phyloP scores from a whole-genome alignment of 2,113 vertebrate genomes.

The Elanoides forficatus region DNA sequence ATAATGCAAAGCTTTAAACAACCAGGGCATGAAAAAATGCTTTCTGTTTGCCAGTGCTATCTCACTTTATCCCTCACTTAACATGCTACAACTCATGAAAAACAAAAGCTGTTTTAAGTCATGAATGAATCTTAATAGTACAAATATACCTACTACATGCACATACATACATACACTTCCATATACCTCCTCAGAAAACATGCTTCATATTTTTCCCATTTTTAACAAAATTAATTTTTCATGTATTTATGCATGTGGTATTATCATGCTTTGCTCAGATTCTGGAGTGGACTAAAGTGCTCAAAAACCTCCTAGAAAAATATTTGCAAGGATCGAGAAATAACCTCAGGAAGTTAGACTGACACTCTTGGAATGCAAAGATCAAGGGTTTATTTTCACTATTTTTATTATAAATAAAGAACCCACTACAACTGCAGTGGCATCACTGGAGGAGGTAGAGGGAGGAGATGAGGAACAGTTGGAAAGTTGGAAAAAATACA shows the following conservation, averaged over 20 bases:
- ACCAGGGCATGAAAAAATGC: neutral
- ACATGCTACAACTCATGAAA: neutral
- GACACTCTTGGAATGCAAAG: conserved; percentile 41
- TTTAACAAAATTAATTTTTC: neutral
- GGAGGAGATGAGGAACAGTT: conserved; percentile 9
- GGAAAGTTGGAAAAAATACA: conserved; percentile 2
- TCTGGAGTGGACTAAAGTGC: neutral
- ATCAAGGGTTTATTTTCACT: conserved; percentile 53
- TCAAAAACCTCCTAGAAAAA: conserved; percentile 43
- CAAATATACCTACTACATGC: neutral
- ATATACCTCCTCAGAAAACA: neutral
- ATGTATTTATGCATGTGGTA: neutral
- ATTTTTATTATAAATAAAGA: conserved; percentile 43
- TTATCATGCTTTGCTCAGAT: neutral
- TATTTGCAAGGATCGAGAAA: conserved; percentile 23
- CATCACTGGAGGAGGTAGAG: neutral
- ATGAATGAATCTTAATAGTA: neutral
- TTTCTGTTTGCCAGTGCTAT: neutral
- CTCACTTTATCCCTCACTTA: neutral
- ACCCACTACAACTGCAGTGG: conserved; percentile 11
- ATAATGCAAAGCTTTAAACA: conserved; percentile 5
- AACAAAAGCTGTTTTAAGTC: neutral
- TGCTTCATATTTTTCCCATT: neutral
- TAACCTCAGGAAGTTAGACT: conserved; percentile 20
- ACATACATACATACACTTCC: neutral